These are phyloP conservation scores for Hylomyscus alleni DNA, from an alignment of 2,797 vertebrate species.

Conservation along the genomic window DNA sequence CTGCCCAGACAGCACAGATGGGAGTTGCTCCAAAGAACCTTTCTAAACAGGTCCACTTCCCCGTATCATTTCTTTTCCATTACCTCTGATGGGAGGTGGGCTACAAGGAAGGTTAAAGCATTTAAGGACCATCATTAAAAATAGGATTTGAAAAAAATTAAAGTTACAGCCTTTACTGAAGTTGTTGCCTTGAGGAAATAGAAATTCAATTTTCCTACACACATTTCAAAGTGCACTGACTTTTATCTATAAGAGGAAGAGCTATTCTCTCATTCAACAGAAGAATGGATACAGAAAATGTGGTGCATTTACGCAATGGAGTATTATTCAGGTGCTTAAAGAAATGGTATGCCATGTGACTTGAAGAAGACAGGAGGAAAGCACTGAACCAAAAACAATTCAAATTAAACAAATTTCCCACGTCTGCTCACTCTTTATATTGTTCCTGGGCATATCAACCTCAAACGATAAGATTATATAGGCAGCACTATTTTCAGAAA, in stretches of 20 bases:
- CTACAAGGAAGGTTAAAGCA: not conserved
- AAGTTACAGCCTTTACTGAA: not conserved
- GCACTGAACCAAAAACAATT: conserved; percentile 8
- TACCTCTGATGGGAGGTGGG: not conserved
- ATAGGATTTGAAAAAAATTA: not conserved
- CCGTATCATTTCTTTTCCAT: not conserved
- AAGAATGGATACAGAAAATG: not conserved
- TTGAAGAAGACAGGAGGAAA: not conserved
- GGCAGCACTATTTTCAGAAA: conserved; percentile 18
- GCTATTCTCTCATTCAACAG: not conserved
- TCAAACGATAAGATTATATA: conserved; percentile 25
- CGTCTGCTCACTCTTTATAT: not conserved
- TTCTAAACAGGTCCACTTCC: not conserved
- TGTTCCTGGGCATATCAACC: not conserved
- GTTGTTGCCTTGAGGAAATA: not conserved
- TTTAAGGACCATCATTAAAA: not conserved
- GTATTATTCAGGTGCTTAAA: not conserved
- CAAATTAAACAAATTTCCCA: conserved; percentile 24
- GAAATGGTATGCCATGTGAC: not conserved
- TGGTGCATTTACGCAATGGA: not conserved
- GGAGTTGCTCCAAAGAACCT: not conserved
- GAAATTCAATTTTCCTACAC: not conserved
- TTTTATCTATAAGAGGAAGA: not conserved
- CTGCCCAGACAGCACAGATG: not conserved
- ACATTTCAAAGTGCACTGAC: not conserved